phyloP scores from a whole-genome alignment of 2,888 invertebrate genomes.

The Eristalinus sepulchralis region DNA sequence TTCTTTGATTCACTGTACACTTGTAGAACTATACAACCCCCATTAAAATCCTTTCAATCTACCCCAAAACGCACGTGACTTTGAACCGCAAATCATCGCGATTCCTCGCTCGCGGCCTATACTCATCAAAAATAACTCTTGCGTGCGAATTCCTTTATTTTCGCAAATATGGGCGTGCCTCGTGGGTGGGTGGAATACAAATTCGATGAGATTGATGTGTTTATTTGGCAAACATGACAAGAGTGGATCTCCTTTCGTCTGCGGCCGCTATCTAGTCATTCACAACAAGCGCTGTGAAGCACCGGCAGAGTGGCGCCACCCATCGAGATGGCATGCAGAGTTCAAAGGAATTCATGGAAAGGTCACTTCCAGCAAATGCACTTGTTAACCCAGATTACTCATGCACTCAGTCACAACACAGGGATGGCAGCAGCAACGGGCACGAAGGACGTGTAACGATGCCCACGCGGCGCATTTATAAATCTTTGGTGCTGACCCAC shows the following conservation, averaged over 20 bases:
- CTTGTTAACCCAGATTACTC: neutral
- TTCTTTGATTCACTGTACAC: neutral
- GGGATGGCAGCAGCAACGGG: too few species aligned
- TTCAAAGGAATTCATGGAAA: neutral
- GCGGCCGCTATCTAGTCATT: neutral
- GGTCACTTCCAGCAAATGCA: neutral
- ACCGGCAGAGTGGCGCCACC: neutral
- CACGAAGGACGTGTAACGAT: neutral
- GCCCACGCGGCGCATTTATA: neutral
- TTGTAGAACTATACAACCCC: neutral
- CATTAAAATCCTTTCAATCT: neutral
- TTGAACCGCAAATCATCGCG: neutral
- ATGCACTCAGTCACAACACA: neutral
- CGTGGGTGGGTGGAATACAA: slow-evolving; percentile 1
- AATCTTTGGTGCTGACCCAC: slow-evolving; percentile 9
- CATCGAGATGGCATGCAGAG: neutral
- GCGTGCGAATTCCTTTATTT: neutral
- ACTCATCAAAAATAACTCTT: neutral
- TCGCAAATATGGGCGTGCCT: neutral
- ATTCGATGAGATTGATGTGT: neutral
- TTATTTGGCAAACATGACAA: slow-evolving; percentile 8
- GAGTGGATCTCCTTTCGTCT: neutral
- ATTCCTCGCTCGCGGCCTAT: neutral
- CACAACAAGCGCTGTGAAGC: neutral
- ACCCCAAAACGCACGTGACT: neutral